Evolutionary conservation across 2,797 vertebrate species (phyloP).

Genomic region (Amphiprion clarkii): DNA sequence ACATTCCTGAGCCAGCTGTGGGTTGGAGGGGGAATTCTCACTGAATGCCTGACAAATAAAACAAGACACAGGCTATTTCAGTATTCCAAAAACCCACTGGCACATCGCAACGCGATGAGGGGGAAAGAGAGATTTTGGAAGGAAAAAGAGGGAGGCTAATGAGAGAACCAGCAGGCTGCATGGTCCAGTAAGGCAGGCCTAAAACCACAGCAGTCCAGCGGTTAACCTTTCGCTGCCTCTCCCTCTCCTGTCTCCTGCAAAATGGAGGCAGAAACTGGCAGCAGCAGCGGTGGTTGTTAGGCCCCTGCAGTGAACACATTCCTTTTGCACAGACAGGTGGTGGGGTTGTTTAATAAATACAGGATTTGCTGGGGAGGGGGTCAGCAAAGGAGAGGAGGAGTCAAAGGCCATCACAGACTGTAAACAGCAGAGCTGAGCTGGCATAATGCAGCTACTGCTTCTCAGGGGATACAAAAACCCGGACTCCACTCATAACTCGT

Average conservation of each 20-base stretch:
- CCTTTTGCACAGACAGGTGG: conserved; percentile 78
- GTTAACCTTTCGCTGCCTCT: conserved; percentile 76
- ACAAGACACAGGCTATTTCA: conserved; percentile 82
- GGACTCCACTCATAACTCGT: conserved; percentile 50
- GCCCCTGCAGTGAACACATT: conserved; percentile 64
- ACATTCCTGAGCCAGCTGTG: conserved; percentile 87
- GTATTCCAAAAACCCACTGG: conserved; percentile 75
- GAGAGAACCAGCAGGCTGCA: conserved; percentile 76
- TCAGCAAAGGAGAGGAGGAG: conserved; percentile 43
- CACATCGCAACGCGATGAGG: conserved; percentile 66
- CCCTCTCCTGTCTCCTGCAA: conserved; percentile 62
- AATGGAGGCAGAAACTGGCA: conserved; percentile 59
- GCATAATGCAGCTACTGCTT: conserved; percentile 73
- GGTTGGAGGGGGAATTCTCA: conserved; percentile 86
- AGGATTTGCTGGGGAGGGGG: conserved; percentile 68
- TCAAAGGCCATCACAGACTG: conserved; percentile 68
- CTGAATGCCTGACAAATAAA: conserved; percentile 83
- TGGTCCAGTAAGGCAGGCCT: conserved; percentile 59
- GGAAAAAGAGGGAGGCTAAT: conserved; percentile 70
- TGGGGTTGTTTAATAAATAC: conserved; percentile 82
- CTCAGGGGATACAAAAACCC: conserved; percentile 30
- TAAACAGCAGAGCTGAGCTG: conserved; percentile 74
- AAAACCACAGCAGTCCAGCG: conserved; percentile 76
- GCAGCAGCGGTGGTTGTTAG: conserved; percentile 22
- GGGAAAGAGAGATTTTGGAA: conserved; percentile 66